Evolutionary conservation across 2,113 vertebrate genomes (phyloP), one percentile per base, ranked within the genome.

Genomic region (Butorides virescens): DNA sequence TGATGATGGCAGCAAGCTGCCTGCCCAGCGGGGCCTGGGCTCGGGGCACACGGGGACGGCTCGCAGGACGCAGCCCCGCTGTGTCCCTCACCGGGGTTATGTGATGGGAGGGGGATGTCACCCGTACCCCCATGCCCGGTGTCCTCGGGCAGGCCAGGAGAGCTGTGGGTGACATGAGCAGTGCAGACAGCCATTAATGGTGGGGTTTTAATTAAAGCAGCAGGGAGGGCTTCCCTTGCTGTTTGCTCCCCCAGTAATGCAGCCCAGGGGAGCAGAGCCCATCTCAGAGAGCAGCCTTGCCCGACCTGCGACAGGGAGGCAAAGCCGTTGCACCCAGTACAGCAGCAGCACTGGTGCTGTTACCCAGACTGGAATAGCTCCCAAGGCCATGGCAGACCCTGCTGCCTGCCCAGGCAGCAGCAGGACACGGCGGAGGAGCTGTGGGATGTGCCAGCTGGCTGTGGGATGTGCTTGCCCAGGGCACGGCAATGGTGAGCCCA

Each of bases 81-180:
- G 18, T 39, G 84, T 5, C 34, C 26, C 36, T 27, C 4, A 19
- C 19, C 25, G 2, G 1, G 29, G 14, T 12, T 15, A 1, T 3
- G 20, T 18, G 55, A 5, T 2, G 23, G 75, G 27, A 42, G 20
- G 20, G 19, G 29, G 25, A 11, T 66, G 62, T 25, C 77, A 63
- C 3, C 0, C 2, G 0, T 10, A 7, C 10, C 71, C 66, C 56
- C 29, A 11, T 2, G 6, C 19, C 25, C 2, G 0, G 11, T 11
- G 22, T 42, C 32, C 20, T 13, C 0, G 2, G 42, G 37, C 42
- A 17, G 22, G 14, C 18, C 25, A 8, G 44, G 53, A 42, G 19
- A 50, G 44, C 1, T 26, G 7, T 6, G 34, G 25, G 7, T 71
- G 32, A 26, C 16, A 0, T 36, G 23, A 66, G 22, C 62, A 32